Evolutionary conservation across 2,797 vertebrate species (phyloP).

Genomic region (Helostoma temminkii): DNA sequence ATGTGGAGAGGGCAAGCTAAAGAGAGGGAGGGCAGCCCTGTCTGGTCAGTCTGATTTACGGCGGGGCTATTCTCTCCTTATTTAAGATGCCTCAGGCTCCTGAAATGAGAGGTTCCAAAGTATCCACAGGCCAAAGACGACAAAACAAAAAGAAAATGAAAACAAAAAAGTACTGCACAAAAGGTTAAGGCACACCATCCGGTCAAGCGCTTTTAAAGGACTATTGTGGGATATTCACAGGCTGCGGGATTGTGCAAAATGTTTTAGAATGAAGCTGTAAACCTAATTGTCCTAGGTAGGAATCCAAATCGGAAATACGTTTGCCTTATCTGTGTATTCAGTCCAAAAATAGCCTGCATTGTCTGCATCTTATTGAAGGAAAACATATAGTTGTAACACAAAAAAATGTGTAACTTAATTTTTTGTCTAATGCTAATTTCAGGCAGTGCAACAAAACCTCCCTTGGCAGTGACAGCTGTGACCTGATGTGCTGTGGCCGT

Average conservation of each 20-base stretch:
- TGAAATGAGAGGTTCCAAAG: constrained; percentile 61
- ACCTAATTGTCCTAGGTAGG: constrained; percentile 26
- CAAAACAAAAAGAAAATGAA: constrained; percentile 56
- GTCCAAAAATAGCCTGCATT: constrained; percentile 4
- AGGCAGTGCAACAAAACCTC: constrained; percentile 99
- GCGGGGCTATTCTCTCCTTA: constrained; percentile 71
- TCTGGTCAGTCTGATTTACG: constrained; percentile 81
- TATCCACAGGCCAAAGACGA: constrained; percentile 46
- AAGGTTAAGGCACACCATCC: constrained; percentile 52
- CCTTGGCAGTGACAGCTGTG: constrained; percentile 96
- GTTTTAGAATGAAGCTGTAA: constrained; percentile 54
- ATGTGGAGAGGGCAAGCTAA: constrained; percentile 70
- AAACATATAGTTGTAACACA: not conserved
- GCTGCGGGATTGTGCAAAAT: constrained; percentile 15
- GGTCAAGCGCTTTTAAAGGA: constrained; percentile 62
- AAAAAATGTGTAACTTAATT: constrained; percentile 3
- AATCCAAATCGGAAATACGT: constrained; percentile 30
- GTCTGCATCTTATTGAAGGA: not conserved
- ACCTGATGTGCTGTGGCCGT: constrained; percentile 98
- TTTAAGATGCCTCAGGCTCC: constrained; percentile 70
- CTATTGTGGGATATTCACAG: constrained; percentile 51
- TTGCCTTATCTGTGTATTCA: not conserved
- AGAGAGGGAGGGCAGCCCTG: constrained; percentile 67
- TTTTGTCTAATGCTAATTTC: constrained; percentile 35
- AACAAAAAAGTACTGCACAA: constrained; percentile 61